Evolutionary conservation across 2,888 invertebrate species (phyloP).

Genomic region (Erebia ligea): DNA sequence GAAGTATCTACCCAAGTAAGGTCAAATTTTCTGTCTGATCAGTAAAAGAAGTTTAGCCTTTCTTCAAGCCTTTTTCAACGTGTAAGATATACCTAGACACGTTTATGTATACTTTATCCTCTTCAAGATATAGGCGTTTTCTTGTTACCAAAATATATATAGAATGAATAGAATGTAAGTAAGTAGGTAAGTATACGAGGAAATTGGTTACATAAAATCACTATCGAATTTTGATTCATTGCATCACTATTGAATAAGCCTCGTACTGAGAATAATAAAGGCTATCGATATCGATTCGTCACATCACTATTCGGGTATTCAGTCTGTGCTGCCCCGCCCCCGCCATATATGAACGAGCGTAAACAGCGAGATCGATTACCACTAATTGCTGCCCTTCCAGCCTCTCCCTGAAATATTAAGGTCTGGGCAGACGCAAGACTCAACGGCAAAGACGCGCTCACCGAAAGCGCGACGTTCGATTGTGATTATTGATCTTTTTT

Average conservation of each 20-base stretch:
- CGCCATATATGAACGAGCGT: conserved; percentile 71
- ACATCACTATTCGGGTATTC: conserved; percentile 46
- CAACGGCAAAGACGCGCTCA: background rate
- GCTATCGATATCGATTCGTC: conserved; percentile 20
- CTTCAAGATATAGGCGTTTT: background rate
- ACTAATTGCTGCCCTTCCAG: conserved; percentile 73
- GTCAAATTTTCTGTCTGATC: too few relatives aligned
- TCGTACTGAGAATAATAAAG: background rate
- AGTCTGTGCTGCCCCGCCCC: conserved; percentile 57
- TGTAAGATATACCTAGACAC: background rate
- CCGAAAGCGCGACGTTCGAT: background rate
- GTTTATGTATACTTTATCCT: background rate
- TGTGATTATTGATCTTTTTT: background rate
- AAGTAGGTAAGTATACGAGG: background rate
- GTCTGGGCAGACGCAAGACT: background rate
- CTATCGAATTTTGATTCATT: conserved; percentile 7
- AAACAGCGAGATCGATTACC: conserved; percentile 78
- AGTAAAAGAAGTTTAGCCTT: too few relatives aligned
- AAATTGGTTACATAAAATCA: background rate
- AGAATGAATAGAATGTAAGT: background rate
- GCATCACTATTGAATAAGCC: conserved; percentile 5
- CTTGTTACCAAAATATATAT: background rate
- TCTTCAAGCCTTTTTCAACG: too few relatives aligned
- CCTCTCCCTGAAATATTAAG: conserved; percentile 58
- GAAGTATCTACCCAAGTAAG: too few relatives aligned